These are phyloP conservation scores for Sphenopsis melanotis DNA, from an alignment of 2,797 vertebrate species.

Conservation along the genomic window DNA sequence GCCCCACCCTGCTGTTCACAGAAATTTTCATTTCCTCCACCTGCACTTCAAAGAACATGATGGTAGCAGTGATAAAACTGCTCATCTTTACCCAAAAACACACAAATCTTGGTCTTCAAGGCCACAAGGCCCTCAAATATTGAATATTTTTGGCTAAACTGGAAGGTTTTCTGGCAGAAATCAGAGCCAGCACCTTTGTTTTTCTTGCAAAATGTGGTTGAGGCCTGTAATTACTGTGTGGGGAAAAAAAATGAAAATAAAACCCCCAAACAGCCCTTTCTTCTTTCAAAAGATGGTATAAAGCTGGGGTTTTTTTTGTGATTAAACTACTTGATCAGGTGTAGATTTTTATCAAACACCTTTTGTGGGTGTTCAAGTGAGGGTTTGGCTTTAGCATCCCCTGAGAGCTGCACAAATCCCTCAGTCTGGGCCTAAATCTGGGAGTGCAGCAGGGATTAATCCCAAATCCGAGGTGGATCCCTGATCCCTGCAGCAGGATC, in stretches of 20 bases:
- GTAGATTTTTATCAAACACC: not conserved
- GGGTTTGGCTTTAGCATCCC: not conserved
- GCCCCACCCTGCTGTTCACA: not conserved
- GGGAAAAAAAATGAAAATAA: not conserved
- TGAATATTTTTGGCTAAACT: accelerated
- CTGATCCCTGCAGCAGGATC: not conserved
- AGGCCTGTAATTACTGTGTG: not conserved
- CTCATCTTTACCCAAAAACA: accelerated
- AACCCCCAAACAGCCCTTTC: accelerated
- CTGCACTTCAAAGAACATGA: not conserved
- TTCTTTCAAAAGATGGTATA: not conserved
- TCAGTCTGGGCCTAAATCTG: not conserved
- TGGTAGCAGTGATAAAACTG: accelerated
- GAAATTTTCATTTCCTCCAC: not conserved
- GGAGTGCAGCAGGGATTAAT: not conserved
- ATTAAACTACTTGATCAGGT: accelerated
- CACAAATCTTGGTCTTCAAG: not conserved
- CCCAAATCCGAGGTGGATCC: not conserved
- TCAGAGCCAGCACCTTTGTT: accelerated
- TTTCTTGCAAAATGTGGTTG: not conserved
- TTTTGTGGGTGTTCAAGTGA: too few species aligned
- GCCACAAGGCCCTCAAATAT: not conserved
- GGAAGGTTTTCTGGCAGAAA: not conserved
- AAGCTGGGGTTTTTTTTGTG: not conserved
- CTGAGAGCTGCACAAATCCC: not conserved